Conservation (phyloP, 2,113 vertebrate genomes). For the Myrmecophaga tridactyla region DNA sequence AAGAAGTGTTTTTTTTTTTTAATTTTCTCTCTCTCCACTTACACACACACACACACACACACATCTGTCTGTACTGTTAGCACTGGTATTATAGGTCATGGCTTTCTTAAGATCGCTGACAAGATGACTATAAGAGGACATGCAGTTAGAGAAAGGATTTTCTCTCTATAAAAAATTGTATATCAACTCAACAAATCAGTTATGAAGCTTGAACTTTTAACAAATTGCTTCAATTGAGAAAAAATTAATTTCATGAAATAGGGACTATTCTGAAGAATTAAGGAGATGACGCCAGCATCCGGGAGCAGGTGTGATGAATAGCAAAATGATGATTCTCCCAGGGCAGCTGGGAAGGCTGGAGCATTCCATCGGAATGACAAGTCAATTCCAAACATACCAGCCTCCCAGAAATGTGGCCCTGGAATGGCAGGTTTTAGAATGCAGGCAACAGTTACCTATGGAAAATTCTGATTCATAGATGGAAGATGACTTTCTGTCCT, state of each 20-base stretch:
- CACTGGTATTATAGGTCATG: neutral
- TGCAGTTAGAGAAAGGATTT: neutral
- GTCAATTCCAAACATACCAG: neutral
- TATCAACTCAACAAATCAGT: neutral
- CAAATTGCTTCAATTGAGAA: neutral
- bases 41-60: neutral
- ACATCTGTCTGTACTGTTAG: neutral
- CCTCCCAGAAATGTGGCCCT: neutral
- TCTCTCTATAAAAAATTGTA: neutral
- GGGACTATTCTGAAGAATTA: neutral
- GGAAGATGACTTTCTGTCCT: neutral
- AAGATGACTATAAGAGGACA: neutral
- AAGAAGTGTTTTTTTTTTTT: neutral
- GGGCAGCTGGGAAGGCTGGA: neutral
- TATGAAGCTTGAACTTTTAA: neutral
- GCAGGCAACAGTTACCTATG: neutral
- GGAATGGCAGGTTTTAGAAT: neutral
- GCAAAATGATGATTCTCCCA: neutral
- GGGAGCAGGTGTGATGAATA: no score
- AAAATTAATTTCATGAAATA: neutral
- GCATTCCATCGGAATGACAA: neutral
- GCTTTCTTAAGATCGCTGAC: neutral
- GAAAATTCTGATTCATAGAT: neutral
- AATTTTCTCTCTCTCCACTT: neutral
- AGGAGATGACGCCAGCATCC: fast-evolving